Evolutionary conservation across 1,140 invertebrate genomes (phyloP).

Genomic region (Aricia agestis): DNA sequence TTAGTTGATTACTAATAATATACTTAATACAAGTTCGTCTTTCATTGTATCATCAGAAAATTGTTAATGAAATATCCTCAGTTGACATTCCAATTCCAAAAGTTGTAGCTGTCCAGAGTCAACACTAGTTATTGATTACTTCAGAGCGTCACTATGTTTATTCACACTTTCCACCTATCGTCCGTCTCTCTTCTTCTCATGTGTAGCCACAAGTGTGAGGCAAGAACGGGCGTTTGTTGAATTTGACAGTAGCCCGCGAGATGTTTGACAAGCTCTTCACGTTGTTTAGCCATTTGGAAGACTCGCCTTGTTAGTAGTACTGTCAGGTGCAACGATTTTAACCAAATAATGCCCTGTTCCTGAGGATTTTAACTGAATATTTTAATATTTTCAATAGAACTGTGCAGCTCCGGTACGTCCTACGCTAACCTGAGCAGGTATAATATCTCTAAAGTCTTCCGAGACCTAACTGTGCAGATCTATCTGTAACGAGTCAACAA

Average conservation of each 20-base stretch:
- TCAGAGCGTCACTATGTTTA: slow-evolving; percentile 27
- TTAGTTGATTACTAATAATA: too few species aligned
- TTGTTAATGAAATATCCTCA: not conserved
- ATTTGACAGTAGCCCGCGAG: slow-evolving; percentile 54
- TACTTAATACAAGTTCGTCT: too few species aligned
- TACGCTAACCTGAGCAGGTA: too few species aligned
- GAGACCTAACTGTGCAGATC: too few species aligned
- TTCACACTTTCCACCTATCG: slow-evolving; percentile 39
- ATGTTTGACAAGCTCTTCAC: slow-evolving; percentile 41
- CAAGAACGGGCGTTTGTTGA: slow-evolving; percentile 38
- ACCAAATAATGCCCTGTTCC: too few species aligned
- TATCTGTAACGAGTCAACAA: too few species aligned
- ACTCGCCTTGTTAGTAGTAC: slow-evolving; percentile 23
- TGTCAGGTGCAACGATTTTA: not conserved
- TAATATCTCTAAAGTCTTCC: too few species aligned
- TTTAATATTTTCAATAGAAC: too few species aligned
- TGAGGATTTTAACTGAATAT: too few species aligned
- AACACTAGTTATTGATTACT: slow-evolving; percentile 8
- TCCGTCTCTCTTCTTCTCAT: slow-evolving; percentile 26
- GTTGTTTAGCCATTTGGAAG: slow-evolving; percentile 32
- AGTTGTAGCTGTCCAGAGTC: not conserved
- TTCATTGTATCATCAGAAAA: too few species aligned
- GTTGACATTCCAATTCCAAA: not conserved
- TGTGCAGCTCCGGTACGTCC: too few species aligned
- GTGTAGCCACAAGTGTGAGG: slow-evolving; percentile 18